A percentile compares a stretch with the other conserved stretches of the same genome.
These are phyloP conservation scores for Hypomecis punctinalis DNA, from an alignment of 2,888 invertebrate species.

Conservation along the genomic window DNA sequence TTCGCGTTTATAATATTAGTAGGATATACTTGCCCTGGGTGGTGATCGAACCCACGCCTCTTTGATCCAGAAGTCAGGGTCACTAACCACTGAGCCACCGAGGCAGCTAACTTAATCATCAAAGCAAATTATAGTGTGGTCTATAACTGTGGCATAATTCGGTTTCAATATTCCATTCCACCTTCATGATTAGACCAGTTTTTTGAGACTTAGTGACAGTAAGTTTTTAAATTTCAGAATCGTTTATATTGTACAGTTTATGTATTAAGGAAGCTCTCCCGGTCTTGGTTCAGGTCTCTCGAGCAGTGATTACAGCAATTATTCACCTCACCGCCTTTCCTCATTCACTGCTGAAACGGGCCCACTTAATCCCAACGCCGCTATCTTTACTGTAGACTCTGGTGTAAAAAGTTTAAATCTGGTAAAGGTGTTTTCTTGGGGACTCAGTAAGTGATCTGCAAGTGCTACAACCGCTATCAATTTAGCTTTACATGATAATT, in stretches of 20 bases:
- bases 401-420: slow-evolving; percentile 11
- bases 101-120: too few species aligned
- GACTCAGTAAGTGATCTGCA: background rate
- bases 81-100: too few species aligned
- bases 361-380: slow-evolving; percentile 58
- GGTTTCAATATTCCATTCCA: too few species aligned
- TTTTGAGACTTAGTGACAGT: too few species aligned
- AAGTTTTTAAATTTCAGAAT: background rate
- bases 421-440: slow-evolving; percentile 3
- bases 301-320: slow-evolving; percentile 75
- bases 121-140: too few species aligned
- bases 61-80: too few species aligned
- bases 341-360: slow-evolving; percentile 59
- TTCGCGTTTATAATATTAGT: too few species aligned
- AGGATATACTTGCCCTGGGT: too few species aligned
- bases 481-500: too few species aligned
- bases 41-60: too few species aligned
- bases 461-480: background rate
- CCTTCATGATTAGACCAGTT: too few species aligned
- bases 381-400: slow-evolving; percentile 39
- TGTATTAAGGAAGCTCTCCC: slow-evolving; percentile 9
- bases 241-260: slow-evolving; percentile 1
- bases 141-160: too few species aligned
- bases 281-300: slow-evolving; percentile 25
- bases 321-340: slow-evolving; percentile 72